Evolutionary conservation across 37 sponge, comb jelly and placozoan genomes (phyloP).

Genomic region (Agelas oroides): DNA sequence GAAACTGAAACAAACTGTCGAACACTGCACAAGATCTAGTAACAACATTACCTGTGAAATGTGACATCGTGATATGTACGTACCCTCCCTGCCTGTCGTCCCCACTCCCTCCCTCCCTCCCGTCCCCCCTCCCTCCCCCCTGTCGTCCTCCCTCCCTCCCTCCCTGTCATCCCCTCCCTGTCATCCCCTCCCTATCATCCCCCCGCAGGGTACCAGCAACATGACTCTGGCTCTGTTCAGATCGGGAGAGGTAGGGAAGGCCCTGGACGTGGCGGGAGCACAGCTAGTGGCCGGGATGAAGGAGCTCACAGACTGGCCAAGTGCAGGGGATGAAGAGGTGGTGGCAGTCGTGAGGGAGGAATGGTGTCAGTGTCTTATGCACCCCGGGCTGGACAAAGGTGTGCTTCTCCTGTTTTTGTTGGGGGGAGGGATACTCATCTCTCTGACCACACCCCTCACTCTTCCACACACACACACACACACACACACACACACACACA

Average conservation of each 20-base stretch:
- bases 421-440: neutral
- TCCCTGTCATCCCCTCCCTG: no score
- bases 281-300: constrained; percentile 41
- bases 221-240: constrained; percentile 31
- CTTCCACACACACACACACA: neutral
- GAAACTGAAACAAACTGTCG: no score
- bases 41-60: no score
- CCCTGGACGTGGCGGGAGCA: constrained; percentile 11
- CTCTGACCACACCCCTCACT: neutral
- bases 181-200: no score
- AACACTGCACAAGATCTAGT: no score
- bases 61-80: no score
- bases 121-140: no score
- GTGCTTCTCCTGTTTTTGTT: constrained; percentile 1
- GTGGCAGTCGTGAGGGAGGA: constrained; percentile 60
- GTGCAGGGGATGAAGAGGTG: constrained; percentile 18
- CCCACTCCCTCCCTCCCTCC: no score
- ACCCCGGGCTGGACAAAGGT: constrained; percentile 60
- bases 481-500: constrained; percentile 3
- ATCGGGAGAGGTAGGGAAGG: constrained; percentile 4
- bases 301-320: constrained; percentile 6
- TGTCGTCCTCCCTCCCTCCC: no score
- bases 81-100: no score
- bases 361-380: constrained; percentile 68
- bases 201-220: constrained; percentile 37